Base-by-base conservation (phyloP, 2,888 invertebrate genomes). In the Tenthredo distinguenda region DNA sequence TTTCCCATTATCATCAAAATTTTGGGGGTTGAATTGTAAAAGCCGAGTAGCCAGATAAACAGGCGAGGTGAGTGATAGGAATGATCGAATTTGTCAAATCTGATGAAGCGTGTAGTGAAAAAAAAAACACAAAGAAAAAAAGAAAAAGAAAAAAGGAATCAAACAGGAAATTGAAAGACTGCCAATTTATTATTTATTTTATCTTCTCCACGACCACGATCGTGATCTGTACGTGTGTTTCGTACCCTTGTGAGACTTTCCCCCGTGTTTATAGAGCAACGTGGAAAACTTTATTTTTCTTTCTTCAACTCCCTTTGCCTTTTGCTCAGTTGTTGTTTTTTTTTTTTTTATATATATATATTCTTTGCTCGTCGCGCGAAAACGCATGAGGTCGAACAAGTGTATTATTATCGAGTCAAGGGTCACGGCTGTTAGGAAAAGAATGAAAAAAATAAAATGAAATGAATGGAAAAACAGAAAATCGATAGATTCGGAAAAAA, bases 211-310 rank as follows among this genome's bases (percentile, higher is more conserved):
- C 21, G 0, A 26, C 31, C 43, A n/a, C 9, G 26, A 21, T 74
- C n/a, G 3, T 6, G 74, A 74, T 18, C 26, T 15, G 43, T 74
- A 2, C 43, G 6, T 68, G 74, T 21, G 21, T 74, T 43, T 40
- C 0, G 15, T 10, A 21, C 37, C 40, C 74, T 68, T n/a, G 68
- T 1, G 18, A 68, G 31, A 34, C 1, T 68, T 34, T 21, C 74
- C 21, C 74, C 12, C 74, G 74, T 47, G n/a, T 74, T 74, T 74
- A 74, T 74, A 18, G 15, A n/a, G 21, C 74, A 47, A 47, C 10
- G 74, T n/a, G 47, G 21, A 43, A 37, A 15, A 47, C 74, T 26
- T 74, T 31, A 68, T 43, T 43, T 74, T 74, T 74, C 68, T 68
- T 68, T 68, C 74, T 43, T 74, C 9, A n/a, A 37, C 43, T 21